Percentiles rank a stretch among this genome's conserved stretches.
These are phyloP conservation scores for Aldabrachelys gigantea DNA, from an alignment of 2,113 vertebrate species.

Conservation along the genomic window DNA sequence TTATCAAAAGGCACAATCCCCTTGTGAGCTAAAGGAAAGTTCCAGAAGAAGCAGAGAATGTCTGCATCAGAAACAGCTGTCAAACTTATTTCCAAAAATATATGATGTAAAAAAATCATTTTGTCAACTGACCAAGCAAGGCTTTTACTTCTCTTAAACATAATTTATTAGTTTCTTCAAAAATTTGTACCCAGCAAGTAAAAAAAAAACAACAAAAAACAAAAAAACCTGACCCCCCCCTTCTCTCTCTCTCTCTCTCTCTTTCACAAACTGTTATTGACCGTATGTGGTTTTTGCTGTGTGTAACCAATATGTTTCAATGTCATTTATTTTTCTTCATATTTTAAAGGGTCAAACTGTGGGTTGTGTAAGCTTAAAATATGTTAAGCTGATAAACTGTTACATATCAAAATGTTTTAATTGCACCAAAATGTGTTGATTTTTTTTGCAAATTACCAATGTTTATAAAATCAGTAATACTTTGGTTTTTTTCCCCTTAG, in stretches of 20 bases:
- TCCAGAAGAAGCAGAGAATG: neutral
- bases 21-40: neutral
- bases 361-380: neutral
- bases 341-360: neutral
- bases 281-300: neutral
- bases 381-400: neutral
- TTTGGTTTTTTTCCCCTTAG: constrained; percentile 68
- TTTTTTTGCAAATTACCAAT: neutral
- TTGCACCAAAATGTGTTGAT: neutral
- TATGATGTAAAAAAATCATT: neutral
- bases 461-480: neutral
- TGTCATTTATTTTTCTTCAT: neutral
- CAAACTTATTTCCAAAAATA: constrained; percentile 4
- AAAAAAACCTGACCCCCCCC: neutral
- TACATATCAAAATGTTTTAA: neutral
- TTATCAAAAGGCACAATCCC: neutral
- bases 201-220: too few relatives aligned
- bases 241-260: neutral
- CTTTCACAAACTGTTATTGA: neutral
- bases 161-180: neutral
- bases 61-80: neutral
- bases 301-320: neutral
- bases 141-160: neutral
- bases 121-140: constrained; percentile 11
- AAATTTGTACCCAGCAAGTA: neutral